phyloP scores from a whole-genome alignment of 1,140 invertebrate species.

The Drosophila funebris region DNA sequence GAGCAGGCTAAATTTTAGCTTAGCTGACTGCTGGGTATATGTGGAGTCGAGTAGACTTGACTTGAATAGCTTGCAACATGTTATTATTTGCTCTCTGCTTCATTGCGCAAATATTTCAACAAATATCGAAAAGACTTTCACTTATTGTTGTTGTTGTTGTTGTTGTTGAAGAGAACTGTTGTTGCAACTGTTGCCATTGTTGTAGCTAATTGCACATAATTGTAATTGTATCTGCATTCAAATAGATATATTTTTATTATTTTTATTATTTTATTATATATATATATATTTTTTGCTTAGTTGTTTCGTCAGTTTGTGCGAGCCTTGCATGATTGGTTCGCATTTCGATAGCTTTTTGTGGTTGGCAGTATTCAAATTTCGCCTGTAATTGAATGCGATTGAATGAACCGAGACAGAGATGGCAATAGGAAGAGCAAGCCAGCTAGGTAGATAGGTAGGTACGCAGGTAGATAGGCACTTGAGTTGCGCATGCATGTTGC shows the following conservation, averaged over 20 bases:
- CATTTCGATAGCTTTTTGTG: constrained; percentile 63
- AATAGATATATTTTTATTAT: neutral
- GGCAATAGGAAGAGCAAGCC: neutral
- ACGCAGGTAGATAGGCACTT: neutral
- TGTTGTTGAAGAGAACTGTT: neutral
- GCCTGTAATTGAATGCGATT: constrained; percentile 44
- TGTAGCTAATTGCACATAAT: constrained; percentile 1
- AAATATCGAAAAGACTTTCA: constrained; percentile 26
- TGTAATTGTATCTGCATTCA: constrained; percentile 41
- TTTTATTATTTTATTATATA: neutral
- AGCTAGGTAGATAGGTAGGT: too few species aligned
- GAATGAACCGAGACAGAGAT: constrained; percentile 1
- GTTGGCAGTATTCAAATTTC: constrained; percentile 66
- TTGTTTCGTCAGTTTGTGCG: constrained; percentile 32
- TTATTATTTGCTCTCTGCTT: constrained; percentile 2
- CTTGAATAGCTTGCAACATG: neutral
- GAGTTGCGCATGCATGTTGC: constrained; percentile 8
- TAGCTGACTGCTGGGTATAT: neutral
- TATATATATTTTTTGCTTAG: neutral
- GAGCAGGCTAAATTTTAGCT: too few species aligned
- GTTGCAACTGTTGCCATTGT: constrained; percentile 17
- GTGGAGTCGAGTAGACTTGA: neutral
- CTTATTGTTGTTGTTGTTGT: neutral
- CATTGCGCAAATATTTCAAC: constrained; percentile 10
- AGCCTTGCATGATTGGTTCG: constrained; percentile 63